These are phyloP conservation scores for Caradrina kadenii DNA, from an alignment of 2,888 invertebrate genomes.

Conservation along the genomic window DNA sequence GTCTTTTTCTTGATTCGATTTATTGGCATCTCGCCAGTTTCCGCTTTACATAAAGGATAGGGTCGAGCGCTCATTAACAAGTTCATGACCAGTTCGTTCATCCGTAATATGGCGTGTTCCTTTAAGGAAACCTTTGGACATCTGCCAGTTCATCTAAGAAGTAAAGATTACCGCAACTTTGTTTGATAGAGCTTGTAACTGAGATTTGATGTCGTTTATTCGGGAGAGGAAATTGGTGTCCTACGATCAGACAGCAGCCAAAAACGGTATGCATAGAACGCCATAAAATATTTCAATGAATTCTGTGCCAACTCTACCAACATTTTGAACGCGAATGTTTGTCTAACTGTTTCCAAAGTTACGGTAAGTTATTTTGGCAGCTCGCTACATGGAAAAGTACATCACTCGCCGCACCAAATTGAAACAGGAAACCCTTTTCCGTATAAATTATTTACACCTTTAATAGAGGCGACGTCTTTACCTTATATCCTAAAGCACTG, in stretches of 20 bases:
- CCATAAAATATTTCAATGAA: not conserved
- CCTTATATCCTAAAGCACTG: conserved; percentile 23
- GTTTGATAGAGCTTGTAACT: not conserved
- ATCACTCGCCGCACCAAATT: conserved; percentile 1
- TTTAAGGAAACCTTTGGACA: conserved; percentile 24
- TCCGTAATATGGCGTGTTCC: conserved; percentile 19
- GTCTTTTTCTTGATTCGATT: conserved; percentile 32
- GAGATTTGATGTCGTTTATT: conserved; percentile 8
- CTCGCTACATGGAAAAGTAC: not conserved
- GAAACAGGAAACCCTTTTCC: not conserved
- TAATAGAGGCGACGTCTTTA: conserved; percentile 18
- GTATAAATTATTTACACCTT: conserved; percentile 28
- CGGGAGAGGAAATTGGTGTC: not conserved
- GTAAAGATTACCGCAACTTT: conserved; percentile 26
- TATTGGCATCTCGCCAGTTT: conserved; percentile 38
- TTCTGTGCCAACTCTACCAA: not conserved
- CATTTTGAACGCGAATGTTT: not conserved
- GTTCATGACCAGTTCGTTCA: conserved; percentile 50
- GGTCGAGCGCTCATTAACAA: conserved; percentile 45
- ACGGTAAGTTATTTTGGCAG: not conserved
- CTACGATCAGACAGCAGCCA: not conserved
- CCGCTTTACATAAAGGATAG: conserved; percentile 24
- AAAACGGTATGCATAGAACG: not conserved
- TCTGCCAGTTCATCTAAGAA: conserved; percentile 15
- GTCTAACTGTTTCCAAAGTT: not conserved